Evolutionary conservation across 1,140 invertebrate species (phyloP).

Genomic region (Drosophila ambigua): DNA sequence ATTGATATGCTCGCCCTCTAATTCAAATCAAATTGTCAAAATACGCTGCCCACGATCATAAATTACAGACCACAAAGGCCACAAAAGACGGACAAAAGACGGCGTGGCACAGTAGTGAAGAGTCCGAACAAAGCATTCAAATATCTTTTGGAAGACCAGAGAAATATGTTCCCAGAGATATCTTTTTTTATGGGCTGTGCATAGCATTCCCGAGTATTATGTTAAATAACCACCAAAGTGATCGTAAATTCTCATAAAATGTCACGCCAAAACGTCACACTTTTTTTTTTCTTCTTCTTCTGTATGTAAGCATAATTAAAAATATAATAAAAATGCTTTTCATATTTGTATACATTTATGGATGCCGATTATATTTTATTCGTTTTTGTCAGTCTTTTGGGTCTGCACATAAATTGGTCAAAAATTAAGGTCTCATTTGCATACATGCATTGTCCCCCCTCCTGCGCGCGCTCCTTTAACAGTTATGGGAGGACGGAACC

Average conservation of each 20-base stretch:
- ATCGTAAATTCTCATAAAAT: conserved; percentile 73
- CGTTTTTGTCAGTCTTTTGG: conserved; percentile 22
- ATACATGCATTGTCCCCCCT: conserved; percentile 20
- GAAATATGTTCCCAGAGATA: conserved; percentile 51
- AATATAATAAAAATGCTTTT: conserved; percentile 61
- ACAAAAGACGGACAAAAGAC: conserved; percentile 20
- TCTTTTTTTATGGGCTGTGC: conserved; percentile 50
- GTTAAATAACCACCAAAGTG: conserved; percentile 71
- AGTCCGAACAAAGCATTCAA: conserved; percentile 29
- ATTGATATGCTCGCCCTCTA: conserved; percentile 59
- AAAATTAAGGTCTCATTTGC: conserved; percentile 73
- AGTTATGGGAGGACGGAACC: conserved; percentile 26
- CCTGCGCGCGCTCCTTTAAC: conserved; percentile 25
- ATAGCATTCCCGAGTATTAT: conserved; percentile 49
- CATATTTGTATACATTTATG: conserved; percentile 24
- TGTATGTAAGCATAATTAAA: conserved; percentile 64
- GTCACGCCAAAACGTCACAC: conserved; percentile 67
- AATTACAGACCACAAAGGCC: conserved; percentile 50
- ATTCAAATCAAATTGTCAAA: conserved; percentile 76
- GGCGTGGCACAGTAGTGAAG: conserved; percentile 66
- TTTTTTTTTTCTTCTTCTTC: conserved; percentile 39
- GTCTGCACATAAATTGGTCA: conserved; percentile 60
- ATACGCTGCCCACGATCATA: conserved; percentile 60
- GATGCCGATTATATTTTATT: conserved; percentile 47
- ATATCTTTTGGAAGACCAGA: too few relatives aligned